Base-by-base conservation (phyloP, 2,797 vertebrate species). In the Acanthornis magna region DNA sequence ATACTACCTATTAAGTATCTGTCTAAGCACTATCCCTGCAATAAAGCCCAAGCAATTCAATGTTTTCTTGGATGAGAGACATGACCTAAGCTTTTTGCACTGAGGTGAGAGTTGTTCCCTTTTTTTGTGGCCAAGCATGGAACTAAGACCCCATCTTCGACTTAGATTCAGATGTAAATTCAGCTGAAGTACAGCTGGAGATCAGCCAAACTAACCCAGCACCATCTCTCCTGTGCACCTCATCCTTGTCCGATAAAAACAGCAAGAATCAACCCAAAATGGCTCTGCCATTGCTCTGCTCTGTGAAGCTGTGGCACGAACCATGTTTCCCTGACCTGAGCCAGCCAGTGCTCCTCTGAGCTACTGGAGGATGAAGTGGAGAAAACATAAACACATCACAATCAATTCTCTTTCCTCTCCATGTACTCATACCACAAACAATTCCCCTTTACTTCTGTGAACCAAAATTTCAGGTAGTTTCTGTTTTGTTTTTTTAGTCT, bases 221-320 rank as follows among this genome's bases (percentile, higher is more conserved):
- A 10, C 4, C 21, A 36, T 22, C 30, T 66, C 2, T 29, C 34
- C n/a, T 19, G 5, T 0, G 1, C 25, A 78, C 18, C 10, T 36
- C 21, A 43, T n/a, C 8, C 13, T 9, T 43, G 32, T 36, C 17
- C 25, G 29, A 9, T 26, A 19, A 60, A 38, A 60, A 74, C 7
- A 3, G 5, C 32, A 57, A 57, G 20, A 3, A 18, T 84, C 11
- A 13, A 8, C 10, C 20, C 17, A 32, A 63, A 96, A 80, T 48
- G n/a, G 34, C 0, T 0, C 12, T 36, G 47, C 11, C 5, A 5
- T 8, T 30, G 23, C 15, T 78, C 5, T 92, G 20, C 36, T 72
- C 9, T 9, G 4, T 32, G 29, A 16, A 70, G 7, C 38, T 21
- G 16, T 7, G 14, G 15, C 22, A 78, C 42, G 19, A 84, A 5